A percentile compares a stretch with the other conserved stretches of the same genome.
phyloP scores from a whole-genome alignment of 2,797 vertebrate genomes.

The Zalophus californianus region DNA sequence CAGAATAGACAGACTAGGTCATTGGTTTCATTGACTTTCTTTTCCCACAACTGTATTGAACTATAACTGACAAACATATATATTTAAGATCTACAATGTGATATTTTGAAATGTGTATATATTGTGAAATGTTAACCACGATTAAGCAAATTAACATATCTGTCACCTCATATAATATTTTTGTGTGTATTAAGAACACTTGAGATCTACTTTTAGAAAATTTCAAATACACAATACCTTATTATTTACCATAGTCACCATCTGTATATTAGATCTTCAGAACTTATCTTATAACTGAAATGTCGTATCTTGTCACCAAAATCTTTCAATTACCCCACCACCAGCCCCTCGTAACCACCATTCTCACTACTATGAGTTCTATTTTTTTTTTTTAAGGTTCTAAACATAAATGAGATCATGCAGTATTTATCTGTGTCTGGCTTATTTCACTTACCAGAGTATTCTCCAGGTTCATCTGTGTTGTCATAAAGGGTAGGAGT shows the following conservation, averaged over 20 bases:
- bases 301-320: background rate
- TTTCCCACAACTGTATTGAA: background rate
- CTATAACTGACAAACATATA: background rate
- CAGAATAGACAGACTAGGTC: background rate
- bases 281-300: background rate
- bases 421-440: background rate
- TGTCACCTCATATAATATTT: background rate
- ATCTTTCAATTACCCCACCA: background rate
- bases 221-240: background rate
- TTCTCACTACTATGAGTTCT: background rate
- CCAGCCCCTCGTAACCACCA: background rate
- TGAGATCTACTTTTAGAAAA: background rate
- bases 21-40: background rate
- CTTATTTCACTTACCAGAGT: background rate
- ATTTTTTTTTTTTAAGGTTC: background rate
- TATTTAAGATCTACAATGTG: background rate
- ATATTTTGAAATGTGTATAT: background rate
- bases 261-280: background rate
- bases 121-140: background rate
- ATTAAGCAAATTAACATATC: background rate
- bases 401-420: background rate
- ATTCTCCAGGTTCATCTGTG: background rate
- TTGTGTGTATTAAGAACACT: background rate
- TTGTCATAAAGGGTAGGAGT: background rate
- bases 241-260: background rate